phyloP scores from a whole-genome alignment of 2,797 vertebrate species.

The Sebastes trivittatus region DNA sequence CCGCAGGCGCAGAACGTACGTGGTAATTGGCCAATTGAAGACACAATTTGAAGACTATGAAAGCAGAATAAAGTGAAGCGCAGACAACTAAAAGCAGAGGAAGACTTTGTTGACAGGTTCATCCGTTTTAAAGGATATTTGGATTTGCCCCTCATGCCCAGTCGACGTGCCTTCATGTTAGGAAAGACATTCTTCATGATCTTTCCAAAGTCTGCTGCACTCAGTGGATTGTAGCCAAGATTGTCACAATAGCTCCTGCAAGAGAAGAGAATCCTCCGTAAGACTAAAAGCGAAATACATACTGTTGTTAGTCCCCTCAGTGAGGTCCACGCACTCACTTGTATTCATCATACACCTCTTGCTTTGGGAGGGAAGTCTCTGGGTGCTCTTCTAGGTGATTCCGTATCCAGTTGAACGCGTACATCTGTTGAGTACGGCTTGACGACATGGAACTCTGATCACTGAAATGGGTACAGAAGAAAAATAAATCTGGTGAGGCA shows the following conservation, averaged over 20 bases:
- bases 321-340: conserved; percentile 86
- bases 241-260: conserved; percentile 99
- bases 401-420: conserved; percentile 98
- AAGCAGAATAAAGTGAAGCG: background rate
- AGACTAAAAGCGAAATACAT: background rate
- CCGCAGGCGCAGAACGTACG: too few species aligned
- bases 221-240: conserved; percentile 98
- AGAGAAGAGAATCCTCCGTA: conserved; percentile 30
- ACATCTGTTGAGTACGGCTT: conserved; percentile 97
- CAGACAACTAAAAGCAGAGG: background rate
- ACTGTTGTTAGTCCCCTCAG: background rate
- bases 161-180: conserved; percentile 99
- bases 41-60: background rate
- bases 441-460: conserved; percentile 98
- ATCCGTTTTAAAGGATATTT: conserved; percentile 93
- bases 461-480: conserved; percentile 70
- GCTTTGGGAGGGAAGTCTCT: conserved; percentile 98
- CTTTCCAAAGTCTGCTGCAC: conserved; percentile 99
- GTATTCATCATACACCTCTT: conserved; percentile 99
- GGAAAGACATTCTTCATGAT: conserved; percentile 99
- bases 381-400: conserved; percentile 98
- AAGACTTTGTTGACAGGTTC: conserved; percentile 18
- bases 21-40: too few species aligned
- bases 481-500: conserved; percentile 44
- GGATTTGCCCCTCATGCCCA: conserved; percentile 99